Base-by-base conservation (phyloP, 1,140 invertebrate genomes). In the Samia ricini region DNA sequence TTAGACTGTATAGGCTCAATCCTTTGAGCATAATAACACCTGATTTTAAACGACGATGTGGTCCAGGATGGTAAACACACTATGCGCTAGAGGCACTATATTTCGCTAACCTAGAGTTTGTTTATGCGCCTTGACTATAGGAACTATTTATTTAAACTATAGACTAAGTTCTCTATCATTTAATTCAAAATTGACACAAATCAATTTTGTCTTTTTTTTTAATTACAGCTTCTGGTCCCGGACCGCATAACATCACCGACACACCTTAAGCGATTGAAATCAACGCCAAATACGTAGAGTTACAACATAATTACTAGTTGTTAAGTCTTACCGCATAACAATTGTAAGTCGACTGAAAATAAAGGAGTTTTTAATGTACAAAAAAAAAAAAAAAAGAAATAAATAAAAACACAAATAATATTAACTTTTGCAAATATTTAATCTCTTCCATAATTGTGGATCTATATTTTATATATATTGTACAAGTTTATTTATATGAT, bases 381-480 rank as follows among this genome's bases (percentile, higher is more conserved):
- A 15, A 42, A n/a, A 2, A 5, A 48, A 1, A 48, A 1, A 15
- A 48, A 2, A 48, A 2, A 1, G 36, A 2, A 52, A 4, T 21
- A 23, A 21, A 52, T 22, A 12, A 52, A 52, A 52, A 52, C 51
- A 21, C 51, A 52, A 1, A 22, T 15, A 65, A 77, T 71, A 77
- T 78, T 86, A 90, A 91, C 89, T 91, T 91, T 91, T 91, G 90
- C 89, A 91, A 91, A 91, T 91, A 91, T 91, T 91, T 91, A 91
- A 91, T 91, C 88, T 88, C 83, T 91, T 90, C 90, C 79, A 91
- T 91, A 91, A 91, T 91, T 87, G 90, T 91, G 90, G 87, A 90
- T 91, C 90, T 91, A 90, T 91, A 90, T 91, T 42, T n/a, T n/a
- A 90, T 91, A 90, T 89, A 91, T 91, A 91, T 90, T 91, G 89